Percentiles rank a stretch among this genome's conserved stretches.
These are phyloP conservation scores for Lynx canadensis DNA, from an alignment of 2,113 vertebrate species.

Conservation along the genomic window DNA sequence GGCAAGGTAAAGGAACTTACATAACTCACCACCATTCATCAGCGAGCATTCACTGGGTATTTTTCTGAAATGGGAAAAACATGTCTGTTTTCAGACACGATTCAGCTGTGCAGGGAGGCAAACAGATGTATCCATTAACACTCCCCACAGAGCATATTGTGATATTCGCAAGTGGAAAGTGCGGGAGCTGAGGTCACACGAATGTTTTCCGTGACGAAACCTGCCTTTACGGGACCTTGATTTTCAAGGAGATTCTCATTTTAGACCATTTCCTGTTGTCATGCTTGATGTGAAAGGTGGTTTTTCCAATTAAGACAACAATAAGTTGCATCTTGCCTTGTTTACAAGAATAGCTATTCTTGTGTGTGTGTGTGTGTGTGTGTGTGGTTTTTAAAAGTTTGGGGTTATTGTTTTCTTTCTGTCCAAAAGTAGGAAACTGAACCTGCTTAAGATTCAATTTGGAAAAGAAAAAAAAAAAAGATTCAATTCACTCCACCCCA, in stretches of 20 bases:
- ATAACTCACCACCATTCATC: background rate
- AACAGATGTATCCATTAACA: conserved; percentile 59
- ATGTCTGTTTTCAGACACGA: conserved; percentile 53
- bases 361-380: background rate
- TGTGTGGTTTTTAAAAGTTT: too few relatives aligned
- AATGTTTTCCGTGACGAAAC: conserved; percentile 50
- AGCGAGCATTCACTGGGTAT: background rate
- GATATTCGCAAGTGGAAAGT: background rate
- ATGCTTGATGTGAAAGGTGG: background rate
- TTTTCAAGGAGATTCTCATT: background rate
- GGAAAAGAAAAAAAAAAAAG: background rate
- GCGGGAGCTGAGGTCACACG: background rate
- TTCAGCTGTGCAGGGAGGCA: conserved; percentile 43
- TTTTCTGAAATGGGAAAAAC: conserved; percentile 34
- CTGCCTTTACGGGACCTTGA: background rate
- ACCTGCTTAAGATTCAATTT: background rate
- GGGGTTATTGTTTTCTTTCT: background rate
- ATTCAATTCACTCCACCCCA: background rate
- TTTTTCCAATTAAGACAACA: background rate
- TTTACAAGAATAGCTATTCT: background rate
- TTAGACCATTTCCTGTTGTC: background rate
- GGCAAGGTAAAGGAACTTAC: background rate
- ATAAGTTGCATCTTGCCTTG: background rate
- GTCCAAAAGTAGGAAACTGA: background rate
- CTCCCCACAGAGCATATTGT: conserved; percentile 18